Evolutionary conservation across 2,797 vertebrate genomes (phyloP).

Genomic region (Cynodonichthys magdalenae): DNA sequence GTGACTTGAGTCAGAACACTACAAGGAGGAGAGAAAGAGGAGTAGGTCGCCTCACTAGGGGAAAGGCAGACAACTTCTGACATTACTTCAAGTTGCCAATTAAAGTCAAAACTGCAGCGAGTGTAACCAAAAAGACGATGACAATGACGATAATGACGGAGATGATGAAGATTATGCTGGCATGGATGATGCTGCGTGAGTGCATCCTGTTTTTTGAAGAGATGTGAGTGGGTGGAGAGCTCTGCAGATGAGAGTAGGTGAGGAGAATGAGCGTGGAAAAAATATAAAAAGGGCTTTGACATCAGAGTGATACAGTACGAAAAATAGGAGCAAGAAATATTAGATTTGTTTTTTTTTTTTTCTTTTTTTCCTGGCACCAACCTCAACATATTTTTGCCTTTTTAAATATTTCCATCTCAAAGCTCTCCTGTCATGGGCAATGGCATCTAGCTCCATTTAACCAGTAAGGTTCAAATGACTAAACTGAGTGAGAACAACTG

Average conservation of each 20-base stretch:
- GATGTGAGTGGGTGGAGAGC: conserved; percentile 46
- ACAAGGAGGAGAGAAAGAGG: conserved; percentile 37
- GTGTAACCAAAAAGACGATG: conserved; percentile 50
- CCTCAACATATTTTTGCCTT: conserved; percentile 63
- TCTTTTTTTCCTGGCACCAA: conserved; percentile 37
- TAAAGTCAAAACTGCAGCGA: conserved; percentile 62
- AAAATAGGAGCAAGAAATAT: conserved; percentile 44
- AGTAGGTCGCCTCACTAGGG: conserved; percentile 52
- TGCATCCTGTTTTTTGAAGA: conserved; percentile 36
- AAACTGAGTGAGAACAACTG: conserved; percentile 38
- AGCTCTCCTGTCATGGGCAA: conserved; percentile 67
- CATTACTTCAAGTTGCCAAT: conserved; percentile 67
- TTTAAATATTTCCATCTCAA: conserved; percentile 70
- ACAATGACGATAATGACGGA: conserved; percentile 50
- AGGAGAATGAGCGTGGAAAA: conserved; percentile 39
- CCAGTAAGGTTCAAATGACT: conserved; percentile 46
- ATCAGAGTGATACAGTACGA: conserved; percentile 47
- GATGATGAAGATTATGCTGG: conserved; percentile 32
- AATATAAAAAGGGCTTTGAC: conserved; percentile 41
- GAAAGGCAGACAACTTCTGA: conserved; percentile 57
- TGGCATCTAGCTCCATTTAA: conserved; percentile 61
- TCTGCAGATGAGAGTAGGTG: conserved; percentile 33
- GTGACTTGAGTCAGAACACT: conserved; percentile 49
- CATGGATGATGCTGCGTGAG: conserved; percentile 20
- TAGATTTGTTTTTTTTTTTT: conserved; percentile 19